Conservation (phyloP, 92 coral and sea anemone species). For the Epizoanthus fatuus region DNA sequence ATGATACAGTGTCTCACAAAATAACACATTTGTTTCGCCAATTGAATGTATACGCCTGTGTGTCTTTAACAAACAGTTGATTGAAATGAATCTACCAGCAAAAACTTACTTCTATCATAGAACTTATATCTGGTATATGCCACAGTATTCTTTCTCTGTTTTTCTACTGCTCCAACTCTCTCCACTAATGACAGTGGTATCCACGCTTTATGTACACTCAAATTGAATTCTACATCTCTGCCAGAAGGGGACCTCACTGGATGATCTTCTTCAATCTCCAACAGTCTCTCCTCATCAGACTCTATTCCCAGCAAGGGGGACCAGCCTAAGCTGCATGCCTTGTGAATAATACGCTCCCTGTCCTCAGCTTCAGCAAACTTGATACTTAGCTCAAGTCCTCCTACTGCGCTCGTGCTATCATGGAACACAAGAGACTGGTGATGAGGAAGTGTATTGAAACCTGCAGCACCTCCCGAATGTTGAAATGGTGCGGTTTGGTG, state of each 20-base stretch:
- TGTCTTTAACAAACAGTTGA: no score
- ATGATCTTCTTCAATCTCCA: slow-evolving; percentile 62
- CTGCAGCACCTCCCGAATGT: neutral
- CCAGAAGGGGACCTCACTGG: slow-evolving; percentile 19
- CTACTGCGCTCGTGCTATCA: slow-evolving; percentile 63
- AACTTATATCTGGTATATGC: slow-evolving; percentile 94
- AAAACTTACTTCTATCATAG: slow-evolving; percentile 83
- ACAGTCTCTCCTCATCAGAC: slow-evolving; percentile 64
- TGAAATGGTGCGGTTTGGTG: neutral
- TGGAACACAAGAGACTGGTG: neutral
- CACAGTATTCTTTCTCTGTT: slow-evolving; percentile 49
- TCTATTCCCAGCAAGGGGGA: slow-evolving; percentile 86
- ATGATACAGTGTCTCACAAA: no score
- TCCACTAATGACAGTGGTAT: slow-evolving; percentile 70
- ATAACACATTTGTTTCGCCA: no score
- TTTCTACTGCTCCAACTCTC: slow-evolving; percentile 44
- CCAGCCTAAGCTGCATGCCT: slow-evolving; percentile 94
- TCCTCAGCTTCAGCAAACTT: slow-evolving; percentile 83
- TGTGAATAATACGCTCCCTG: slow-evolving; percentile 82
- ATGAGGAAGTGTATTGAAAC: slow-evolving; percentile 7
- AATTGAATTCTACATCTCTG: slow-evolving; percentile 65
- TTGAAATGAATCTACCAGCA: neutral
- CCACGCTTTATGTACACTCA: slow-evolving; percentile 86
- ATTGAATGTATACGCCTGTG: no score
- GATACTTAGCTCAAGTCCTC: slow-evolving; percentile 90